Base-by-base conservation (phyloP, 2,113 vertebrate species). In the Anolis sagrei region DNA sequence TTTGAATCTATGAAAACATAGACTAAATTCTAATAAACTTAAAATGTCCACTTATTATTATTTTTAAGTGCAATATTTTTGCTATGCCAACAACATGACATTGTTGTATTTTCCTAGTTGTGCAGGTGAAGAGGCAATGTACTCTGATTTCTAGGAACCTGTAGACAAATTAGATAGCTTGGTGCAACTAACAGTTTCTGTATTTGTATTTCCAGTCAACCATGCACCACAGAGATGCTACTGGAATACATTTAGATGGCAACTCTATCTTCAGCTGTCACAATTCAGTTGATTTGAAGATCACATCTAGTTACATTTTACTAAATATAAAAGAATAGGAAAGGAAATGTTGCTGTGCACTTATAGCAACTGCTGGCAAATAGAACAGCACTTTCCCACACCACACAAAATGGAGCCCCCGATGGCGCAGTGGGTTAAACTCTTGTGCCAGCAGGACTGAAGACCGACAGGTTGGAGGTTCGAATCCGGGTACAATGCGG, bases 81-180 rank as follows among this genome's bases (percentile, higher is more conserved):
- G n/a, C 14, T 79, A 18, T 54, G 75, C 13, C 49, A 76, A 36
- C 58, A 23, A 10, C 19, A 10, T 68, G 25, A 80, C 25, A 44
- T 36, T 48, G 78, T 29, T 62, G 14, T 27, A 54, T 79, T 36
- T 11, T 68, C 21, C 76, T 34, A 61, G 29, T 39, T 62, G 32
- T 27, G 7, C 18, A 54, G 16, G 44, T 58, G 25, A 87, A 51
- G 78, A 81, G 58, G 7, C 76, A 11, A 8, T 34, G n/a, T 13
- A 3, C 68, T 91, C 90, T 81, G 75, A 58, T 85, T 66, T 76
- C 48, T 9, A 78, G n/a, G 4, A 18, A 82, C 77, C 91, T 5
- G 70, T 25, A 68, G 64, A 68, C 80, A 87, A 51, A 13, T 48
- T 25, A 86, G n/a, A 4, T 44, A 84, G 18, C 39, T 86, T 87